Base-by-base conservation (phyloP, 1,140 invertebrate species). In the Drosophila guanche region DNA sequence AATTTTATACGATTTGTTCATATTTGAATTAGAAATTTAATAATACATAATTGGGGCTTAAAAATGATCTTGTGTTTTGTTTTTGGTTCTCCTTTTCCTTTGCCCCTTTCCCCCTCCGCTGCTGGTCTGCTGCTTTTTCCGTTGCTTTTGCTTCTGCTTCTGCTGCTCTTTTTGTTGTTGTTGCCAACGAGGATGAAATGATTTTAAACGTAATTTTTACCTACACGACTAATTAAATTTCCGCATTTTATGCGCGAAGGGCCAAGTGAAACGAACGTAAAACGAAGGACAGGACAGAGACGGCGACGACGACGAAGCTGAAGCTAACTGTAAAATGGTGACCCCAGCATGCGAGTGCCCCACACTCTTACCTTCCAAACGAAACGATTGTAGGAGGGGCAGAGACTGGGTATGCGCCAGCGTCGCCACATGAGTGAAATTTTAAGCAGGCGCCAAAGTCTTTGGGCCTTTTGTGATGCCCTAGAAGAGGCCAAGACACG, bases 211-310 rank as follows among this genome's bases (percentile, higher is more conserved):
- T 75, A 70, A 88, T 71, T 86, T 85, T 86, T 83, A 88, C 78
- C 78, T 81, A 72, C 62, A 88, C 78, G 71, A 83, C 78, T 88
- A 88, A 88, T 88, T 88, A 88, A 88, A 88, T 88, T 83, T 83
- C 1, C 45, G 59, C 71, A 81, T 86, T 86, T 86, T 88, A 86
- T 78, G 83, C 51, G 55, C 61, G 43, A 65, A 43, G 74, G 72
- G 61, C 57, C 70, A 76, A 72, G 74, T 59, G 71, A 78, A 75
- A 79, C 76, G 83, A 81, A 88, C 76, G 88, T 81, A 88, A 81
- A 86, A 75, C 76, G 61, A 52, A 10, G 33, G 33, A 37, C 33
- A 4, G 10, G 8, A 10, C 33, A 1, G 33, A 33, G 29, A 2
- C 29, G 8, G 33, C 1, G 25, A 6, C 8, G 29, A 8, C 10